Percentiles rank a stretch among this genome's conserved stretches.
These are phyloP conservation scores for Urechis unicinctus DNA, from an alignment of 2,888 invertebrate species.

Conservation along the genomic window DNA sequence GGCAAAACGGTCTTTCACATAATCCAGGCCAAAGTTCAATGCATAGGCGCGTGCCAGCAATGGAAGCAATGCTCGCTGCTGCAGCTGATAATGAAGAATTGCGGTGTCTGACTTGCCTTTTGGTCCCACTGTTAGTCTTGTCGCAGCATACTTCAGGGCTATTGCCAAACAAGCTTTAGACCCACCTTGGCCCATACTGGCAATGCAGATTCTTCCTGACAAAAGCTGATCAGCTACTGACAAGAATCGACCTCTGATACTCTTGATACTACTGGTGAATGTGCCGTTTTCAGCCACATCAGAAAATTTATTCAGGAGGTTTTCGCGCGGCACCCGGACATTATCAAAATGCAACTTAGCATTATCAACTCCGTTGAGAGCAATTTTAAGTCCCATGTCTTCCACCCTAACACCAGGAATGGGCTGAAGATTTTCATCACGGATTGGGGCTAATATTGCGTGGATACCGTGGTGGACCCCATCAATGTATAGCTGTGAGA, in stretches of 20 bases:
- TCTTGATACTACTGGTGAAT: conserved; percentile 22
- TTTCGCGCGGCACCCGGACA: conserved; percentile 24
- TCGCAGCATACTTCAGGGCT: conserved; percentile 25
- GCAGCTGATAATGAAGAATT: conserved; percentile 26
- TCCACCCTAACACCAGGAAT: conserved; percentile 24
- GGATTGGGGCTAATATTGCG: conserved; percentile 24
- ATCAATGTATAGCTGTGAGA: conserved; percentile 22
- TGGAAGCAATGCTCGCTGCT: conserved; percentile 26
- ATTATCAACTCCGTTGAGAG: conserved; percentile 31
- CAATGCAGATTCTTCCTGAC: conserved; percentile 28
- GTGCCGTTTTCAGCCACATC: conserved; percentile 23
- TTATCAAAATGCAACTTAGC: conserved; percentile 25
- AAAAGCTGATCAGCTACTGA: conserved; percentile 30
- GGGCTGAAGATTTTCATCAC: conserved; percentile 22
- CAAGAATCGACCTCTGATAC: conserved; percentile 23
- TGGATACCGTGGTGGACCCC: conserved; percentile 22
- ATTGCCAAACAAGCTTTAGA: conserved; percentile 21
- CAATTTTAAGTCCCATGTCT: conserved; percentile 31
- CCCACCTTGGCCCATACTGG: conserved; percentile 21
- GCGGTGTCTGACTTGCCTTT: conserved; percentile 24
- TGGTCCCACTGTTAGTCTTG: conserved; percentile 27
- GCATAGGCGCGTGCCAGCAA: conserved; percentile 26
- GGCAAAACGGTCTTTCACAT: conserved; percentile 26
- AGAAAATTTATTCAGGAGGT: conserved; percentile 24
- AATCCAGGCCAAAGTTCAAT: conserved; percentile 27